Base-by-base conservation (phyloP, 2,888 invertebrate species). In the Seira sanloemensis region DNA sequence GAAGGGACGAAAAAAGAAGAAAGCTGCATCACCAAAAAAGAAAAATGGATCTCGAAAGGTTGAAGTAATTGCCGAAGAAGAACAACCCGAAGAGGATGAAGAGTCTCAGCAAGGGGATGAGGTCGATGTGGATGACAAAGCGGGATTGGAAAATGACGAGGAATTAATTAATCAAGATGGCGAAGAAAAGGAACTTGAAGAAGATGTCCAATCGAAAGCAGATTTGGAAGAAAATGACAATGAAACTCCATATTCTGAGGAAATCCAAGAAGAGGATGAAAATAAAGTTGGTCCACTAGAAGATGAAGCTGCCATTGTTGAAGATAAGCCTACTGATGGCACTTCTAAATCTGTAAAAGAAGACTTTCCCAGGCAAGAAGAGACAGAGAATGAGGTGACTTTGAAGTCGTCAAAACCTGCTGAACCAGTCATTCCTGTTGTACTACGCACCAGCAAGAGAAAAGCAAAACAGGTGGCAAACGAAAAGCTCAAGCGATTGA, bases 1-100 rank as follows among this genome's bases (percentile, higher is more conserved):
- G 0, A 79, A 79, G 21, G 79, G 79, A 16, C 50, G 80, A 2
- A 80, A 80, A 19, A 67, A 67, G 25, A 24, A 58, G 18, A 50
- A 68, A 7, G 24, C 21, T 0, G 9, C 68, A 12, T 23, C 68
- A 16, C 74, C 74, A 16, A 80, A 62, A 68, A 79, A 79, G 25
- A 80, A 75, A n/a, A n/a, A n/a, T n/a, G n/a, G 27, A 46, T 26
- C 23, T 19, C 67, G 12, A 37, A 37, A n/a, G n/a, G n/a, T n/a
- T n/a, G n/a, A n/a, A n/a, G n/a, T n/a, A n/a, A n/a, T n/a, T 1
- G 54, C 37, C 5, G 54, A 26, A 12, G 25, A 78, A 12, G 27
- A n/a, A 16, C 27, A 37, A 46, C 18, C 9, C 18, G 71, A 71
- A 21, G 69, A 78, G 2, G 27, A 16, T 58, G 67, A 76, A 67